Evolutionary conservation across 2,888 invertebrate genomes (phyloP), one percentile per base, ranked within the genome.

Genomic region (Epicampocera succincta): DNA sequence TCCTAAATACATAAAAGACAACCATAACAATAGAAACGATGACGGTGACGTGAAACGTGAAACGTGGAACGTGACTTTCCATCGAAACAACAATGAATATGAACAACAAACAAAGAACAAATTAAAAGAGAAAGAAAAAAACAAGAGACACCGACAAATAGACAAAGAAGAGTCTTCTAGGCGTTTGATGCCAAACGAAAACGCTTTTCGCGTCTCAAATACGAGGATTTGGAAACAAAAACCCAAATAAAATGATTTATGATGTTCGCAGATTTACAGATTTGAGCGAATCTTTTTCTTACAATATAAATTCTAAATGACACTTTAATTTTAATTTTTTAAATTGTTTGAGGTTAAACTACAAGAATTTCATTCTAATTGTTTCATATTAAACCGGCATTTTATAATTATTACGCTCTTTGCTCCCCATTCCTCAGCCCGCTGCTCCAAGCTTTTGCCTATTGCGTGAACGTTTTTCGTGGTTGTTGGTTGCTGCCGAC

Each of bases 171-270:
- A 74, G 71, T 66, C 78, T 71, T 74, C 48, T 75, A 82, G 82
- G 78, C 82, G 78, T 82, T 33, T 82, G 75, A 71, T 78, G 78
- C 71, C 82, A 78, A 74, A 78, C 82, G 78, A 71, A 74, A 82
- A 60, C 69, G 76, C 69, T 65, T 63, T 52, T 38, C 52, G 38
- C 38, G 50, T 54, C 42, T 29, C 12, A 19, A 1, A 8, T 42
- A n/a, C n/a, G n/a, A n/a, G n/a, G n/a, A n/a, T 13, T n/a, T n/a
- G 5, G 33, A 42, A 71, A 61, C 60, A 29, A 40, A 76, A 68
- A 54, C n/a, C n/a, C n/a, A n/a, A 33, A 52, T 50, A 12, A 44
- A 74, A 79, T 77, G 81, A 81, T 81, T 81, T 81, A 81, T 81
- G 81, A 81, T 56, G n/a, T 40, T 52, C 8, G 19, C 54, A 80